Percentiles rank a stretch among this genome's conserved stretches.
Conservation (phyloP, 2,888 invertebrate species). For the Suillia variegata region DNA sequence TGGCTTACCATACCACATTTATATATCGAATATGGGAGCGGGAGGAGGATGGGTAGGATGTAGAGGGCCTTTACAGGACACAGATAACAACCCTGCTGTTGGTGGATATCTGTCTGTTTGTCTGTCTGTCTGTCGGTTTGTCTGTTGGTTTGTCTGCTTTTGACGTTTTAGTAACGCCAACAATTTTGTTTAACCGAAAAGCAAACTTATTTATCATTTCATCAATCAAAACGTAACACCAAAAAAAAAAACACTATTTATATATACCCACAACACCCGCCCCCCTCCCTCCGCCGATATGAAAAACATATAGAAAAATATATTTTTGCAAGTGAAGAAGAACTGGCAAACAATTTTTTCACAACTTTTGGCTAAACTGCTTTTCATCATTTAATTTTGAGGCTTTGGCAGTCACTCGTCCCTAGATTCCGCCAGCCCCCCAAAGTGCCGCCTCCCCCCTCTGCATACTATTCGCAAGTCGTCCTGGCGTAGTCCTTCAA, state of each 20-base stretch:
- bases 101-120: background rate
- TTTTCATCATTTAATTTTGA: slow-evolving; percentile 47
- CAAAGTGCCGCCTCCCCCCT: background rate
- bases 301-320: no score
- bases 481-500: slow-evolving; percentile 39
- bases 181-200: background rate
- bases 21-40: no score
- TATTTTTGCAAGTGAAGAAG: no score
- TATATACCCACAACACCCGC: background rate
- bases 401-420: slow-evolving; percentile 13
- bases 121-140: background rate
- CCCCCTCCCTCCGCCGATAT: no score
- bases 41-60: no score
- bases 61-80: no score
- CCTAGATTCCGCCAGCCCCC: background rate
- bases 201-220: slow-evolving; percentile 46
- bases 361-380: slow-evolving; percentile 13
- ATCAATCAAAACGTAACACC: no score
- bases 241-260: slow-evolving; percentile 18
- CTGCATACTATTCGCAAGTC: background rate
- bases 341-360: no score
- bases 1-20: no score
- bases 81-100: background rate
- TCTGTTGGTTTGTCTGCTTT: slow-evolving; percentile 51
- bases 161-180: slow-evolving; percentile 44